Evolutionary conservation across 2,113 vertebrate genomes (phyloP), one percentile per base, ranked within the genome.

Genomic region (Caretta caretta): DNA sequence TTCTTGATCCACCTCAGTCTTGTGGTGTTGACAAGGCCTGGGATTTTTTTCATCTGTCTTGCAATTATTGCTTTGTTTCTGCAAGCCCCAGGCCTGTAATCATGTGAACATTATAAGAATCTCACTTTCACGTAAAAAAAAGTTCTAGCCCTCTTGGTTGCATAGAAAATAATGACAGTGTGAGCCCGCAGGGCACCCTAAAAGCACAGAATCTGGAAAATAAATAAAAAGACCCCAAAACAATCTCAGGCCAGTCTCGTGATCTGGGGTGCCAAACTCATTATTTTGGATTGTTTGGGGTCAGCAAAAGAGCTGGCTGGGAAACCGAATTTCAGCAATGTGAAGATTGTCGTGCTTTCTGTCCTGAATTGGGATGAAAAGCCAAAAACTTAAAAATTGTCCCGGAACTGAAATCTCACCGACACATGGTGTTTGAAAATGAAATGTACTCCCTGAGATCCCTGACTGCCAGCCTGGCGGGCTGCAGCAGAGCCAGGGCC

Each of bases 121-220:
- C 91, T 88, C 12, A 93, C 87, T 38, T 93, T n/a, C 49, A 88
- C 65, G 96, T 79, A 83, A 93, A 69, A 85, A 84, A 95, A 92
- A 48, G 88, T 83, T 42, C 54, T 91, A 10, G 25, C 75, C 80
- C 90, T 95, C 87, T 57, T 92, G 35, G 3, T 50, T 92, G 25
- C 19, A 53, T 80, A 95, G 88, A 31, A 20, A 3, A 4, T 5
- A 62, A 3, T 69, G 38, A 48, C 49, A 84, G 72, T 53, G 89
- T 82, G 92, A 91, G 6, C 10, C 80, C 5, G 27, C 22, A 48
- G 57, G 91, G 94, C 90, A 83, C 5, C 50, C 48, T 85, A 79
- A 42, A 54, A 95, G 11, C 65, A 90, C 72, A 93, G 82, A 93
- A 10, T 29, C 93, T 38, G 90, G 91, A 87, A 31, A 4, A 4